A percentile compares a stretch with the other conserved stretches of the same genome.
Conservation (phyloP, 2,113 vertebrate genomes). For the Cisticola juncidis region DNA sequence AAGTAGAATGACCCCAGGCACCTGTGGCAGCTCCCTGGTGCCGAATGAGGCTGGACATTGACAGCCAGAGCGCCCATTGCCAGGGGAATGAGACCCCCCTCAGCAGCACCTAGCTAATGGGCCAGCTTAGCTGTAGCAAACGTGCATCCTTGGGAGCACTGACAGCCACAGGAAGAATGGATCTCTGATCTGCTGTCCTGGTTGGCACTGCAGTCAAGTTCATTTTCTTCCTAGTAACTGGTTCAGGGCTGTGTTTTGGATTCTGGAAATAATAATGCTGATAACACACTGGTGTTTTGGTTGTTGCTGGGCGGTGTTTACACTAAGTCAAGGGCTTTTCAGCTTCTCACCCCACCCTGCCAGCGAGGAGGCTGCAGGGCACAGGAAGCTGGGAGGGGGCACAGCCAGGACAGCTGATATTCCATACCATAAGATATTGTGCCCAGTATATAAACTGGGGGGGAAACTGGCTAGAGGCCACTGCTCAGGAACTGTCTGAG, state of each 20-base stretch:
- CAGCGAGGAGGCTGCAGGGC: neutral
- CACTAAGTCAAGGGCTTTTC: neutral
- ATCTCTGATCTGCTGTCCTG: neutral
- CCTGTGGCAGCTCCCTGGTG: neutral
- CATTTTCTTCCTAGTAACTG: neutral
- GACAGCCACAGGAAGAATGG: neutral
- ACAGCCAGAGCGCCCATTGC: neutral
- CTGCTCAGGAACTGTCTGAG: neutral
- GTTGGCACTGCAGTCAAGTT: neutral
- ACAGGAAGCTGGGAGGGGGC: neutral
- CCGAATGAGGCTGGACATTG: neutral
- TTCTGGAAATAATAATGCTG: neutral
- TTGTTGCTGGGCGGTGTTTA: neutral
- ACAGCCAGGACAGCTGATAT: neutral
- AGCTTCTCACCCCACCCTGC: neutral
- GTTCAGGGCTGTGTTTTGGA: neutral
- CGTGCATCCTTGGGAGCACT: neutral
- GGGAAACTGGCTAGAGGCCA: neutral
- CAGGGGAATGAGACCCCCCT: neutral
- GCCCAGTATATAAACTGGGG: neutral
- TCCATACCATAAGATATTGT: neutral
- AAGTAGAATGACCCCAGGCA: neutral
- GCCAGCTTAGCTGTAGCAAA: neutral
- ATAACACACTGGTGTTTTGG: neutral
- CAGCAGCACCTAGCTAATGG: neutral